Base-by-base conservation (phyloP, 2,888 invertebrate genomes). In the Hololepta plana region DNA sequence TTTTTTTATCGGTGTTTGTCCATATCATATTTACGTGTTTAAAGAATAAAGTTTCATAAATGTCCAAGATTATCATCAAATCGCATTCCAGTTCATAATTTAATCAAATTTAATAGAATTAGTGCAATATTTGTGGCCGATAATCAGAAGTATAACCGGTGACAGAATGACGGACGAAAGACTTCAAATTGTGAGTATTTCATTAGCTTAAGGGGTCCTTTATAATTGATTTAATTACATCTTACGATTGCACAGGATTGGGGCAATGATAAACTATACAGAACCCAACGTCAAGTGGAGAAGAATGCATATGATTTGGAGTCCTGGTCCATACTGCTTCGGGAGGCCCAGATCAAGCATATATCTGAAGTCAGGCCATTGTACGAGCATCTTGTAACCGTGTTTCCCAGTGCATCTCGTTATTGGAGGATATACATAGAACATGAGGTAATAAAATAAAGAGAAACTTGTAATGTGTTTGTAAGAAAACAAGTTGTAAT, bases 351-450 rank as follows among this genome's bases (percentile, higher is more conserved):
- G 47, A 74, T 72, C 1, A 63, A 84, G 35, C 72, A 74, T 33
- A 81, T 87, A 24, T 82, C 82, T 29, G 90, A 93, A 51, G 88
- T 93, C 4, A 67, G 96, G 23, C 64, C 73, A 0, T 68, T 95
- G 41, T 98, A 93, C 47, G 98, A 98, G 53, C 81, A 84, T 40
- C 63, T 98, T n/a, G 84, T 98, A 1, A 59, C 67, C 2, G 85
- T 88, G 4, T 98, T 96, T 49, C 93, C 96, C 0, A 91, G 90
- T 16, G 85, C 93, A 4, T 98, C 96, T 2, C 70, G 93, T 30
- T 98, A 85, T 52, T 99, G 98, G 98, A 91, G 93, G 59, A 85
- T 95, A 40, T 99, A 91, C 58, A 93, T 95, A 41, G 93, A 95
- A 49, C 90, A 91, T 59, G 93, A 95, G 76, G 84, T 85, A 56